Percentiles rank a stretch among this genome's conserved stretches.
Conservation (phyloP, 2,797 vertebrate species). For the Mormyrus proboscirostris region DNA sequence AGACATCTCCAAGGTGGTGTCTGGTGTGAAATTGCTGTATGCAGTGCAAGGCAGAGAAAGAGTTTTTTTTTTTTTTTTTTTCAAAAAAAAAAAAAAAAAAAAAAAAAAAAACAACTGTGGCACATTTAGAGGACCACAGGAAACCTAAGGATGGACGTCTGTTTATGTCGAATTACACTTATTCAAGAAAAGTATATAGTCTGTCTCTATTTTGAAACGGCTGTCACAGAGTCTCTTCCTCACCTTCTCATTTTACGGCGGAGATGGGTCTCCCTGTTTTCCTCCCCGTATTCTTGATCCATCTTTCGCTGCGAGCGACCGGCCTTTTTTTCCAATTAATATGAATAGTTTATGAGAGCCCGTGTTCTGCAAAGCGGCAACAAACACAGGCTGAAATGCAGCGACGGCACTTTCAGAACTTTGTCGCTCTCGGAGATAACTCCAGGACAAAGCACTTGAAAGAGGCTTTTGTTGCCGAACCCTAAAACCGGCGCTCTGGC, state of each 20-base stretch:
- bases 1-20: conserved; percentile 25
- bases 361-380: conserved; percentile 24
- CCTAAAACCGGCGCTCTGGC: neutral
- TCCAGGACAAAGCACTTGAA: neutral
- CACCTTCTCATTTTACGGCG: neutral
- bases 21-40: conserved; percentile 37
- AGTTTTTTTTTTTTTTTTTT: neutral
- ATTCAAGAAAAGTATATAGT: neutral
- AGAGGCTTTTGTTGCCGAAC: neutral
- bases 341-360: conserved; percentile 33
- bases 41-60: conserved; percentile 46
- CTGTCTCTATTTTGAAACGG: neutral
- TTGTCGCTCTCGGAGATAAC: conserved; percentile 28
- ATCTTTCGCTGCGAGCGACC: neutral
- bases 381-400: conserved; percentile 20
- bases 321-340: conserved; percentile 33
- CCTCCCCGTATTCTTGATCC: neutral
- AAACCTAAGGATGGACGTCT: conserved; percentile 43
- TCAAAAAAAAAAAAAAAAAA: no score
- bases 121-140: conserved; percentile 42
- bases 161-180: conserved; percentile 31
- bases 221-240: neutral
- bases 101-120: conserved; percentile 32
- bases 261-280: neutral
- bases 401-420: conserved; percentile 22